Percentiles rank a stretch among this genome's conserved stretches.
Conservation (phyloP, 2,888 invertebrate species). For the Nymphalis urticae region DNA sequence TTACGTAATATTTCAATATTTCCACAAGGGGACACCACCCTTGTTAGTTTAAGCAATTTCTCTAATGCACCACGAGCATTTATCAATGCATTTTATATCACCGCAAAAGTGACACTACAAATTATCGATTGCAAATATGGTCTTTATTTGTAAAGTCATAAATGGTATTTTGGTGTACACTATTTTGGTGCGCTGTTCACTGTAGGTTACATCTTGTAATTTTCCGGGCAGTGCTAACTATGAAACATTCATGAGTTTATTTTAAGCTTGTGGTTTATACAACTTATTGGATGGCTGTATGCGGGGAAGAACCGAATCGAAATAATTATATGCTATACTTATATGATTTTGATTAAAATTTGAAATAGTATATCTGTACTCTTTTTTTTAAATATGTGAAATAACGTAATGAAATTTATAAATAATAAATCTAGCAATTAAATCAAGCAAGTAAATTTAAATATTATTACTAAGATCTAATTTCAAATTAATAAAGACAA, state of each 20-base stretch:
- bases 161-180: conserved; percentile 36
- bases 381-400: too few relatives aligned
- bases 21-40: conserved; percentile 26
- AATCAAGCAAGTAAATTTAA: too few relatives aligned
- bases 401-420: too few relatives aligned
- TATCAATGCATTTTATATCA: conserved; percentile 25
- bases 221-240: conserved; percentile 43
- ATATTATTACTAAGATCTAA: too few relatives aligned
- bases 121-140: background rate
- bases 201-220: conserved; percentile 42
- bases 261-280: conserved; percentile 41
- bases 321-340: background rate
- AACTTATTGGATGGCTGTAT: conserved; percentile 41
- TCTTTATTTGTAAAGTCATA: background rate
- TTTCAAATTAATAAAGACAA: too few relatives aligned
- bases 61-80: conserved; percentile 38
- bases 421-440: too few relatives aligned
- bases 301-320: conserved; percentile 22
- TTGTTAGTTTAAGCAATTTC: conserved; percentile 39
- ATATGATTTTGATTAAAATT: too few relatives aligned
- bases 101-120: background rate
- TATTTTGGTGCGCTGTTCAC: conserved; percentile 48
- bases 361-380: too few relatives aligned
- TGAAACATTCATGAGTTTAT: conserved; percentile 51
- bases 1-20: conserved; percentile 23